Base-by-base conservation (phyloP, 1,140 invertebrate species). In the Luehdorfia chinensis region DNA sequence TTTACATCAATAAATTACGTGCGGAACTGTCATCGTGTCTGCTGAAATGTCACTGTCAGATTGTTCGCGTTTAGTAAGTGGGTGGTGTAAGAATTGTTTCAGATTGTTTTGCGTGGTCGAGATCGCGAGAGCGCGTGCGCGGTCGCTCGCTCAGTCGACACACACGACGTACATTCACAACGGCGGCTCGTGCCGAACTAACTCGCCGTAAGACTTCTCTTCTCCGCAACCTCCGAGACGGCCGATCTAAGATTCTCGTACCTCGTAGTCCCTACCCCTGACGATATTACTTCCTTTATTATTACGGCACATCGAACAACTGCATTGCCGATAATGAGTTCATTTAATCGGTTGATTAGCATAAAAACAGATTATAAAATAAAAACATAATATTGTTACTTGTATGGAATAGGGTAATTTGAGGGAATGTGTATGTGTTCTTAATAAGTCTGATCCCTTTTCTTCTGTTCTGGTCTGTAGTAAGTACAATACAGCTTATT, bases 121-220 rank as follows among this genome's bases (percentile, higher is more conserved):
- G 90, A 91, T 80, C 94, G 93, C 59, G 95, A 83, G 56, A 90
- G 88, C 59, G 96, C 89, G 80, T 95, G 59, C 90, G 89, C 59
- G 96, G 84, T 75, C 93, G 34, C 66, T 64, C 23, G 48, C 34
- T 11, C 12, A 47, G 48, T 14, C 70, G 64, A 15, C 50, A 18
- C 47, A 59, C 70, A 45, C 57, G 73, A 87, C 59, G 83, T 79
- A 57, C 89, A 88, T 25, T 95, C 88, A 62, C 88, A 88, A 59
- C 94, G 93, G 85, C 95, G 93, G 57, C 89, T 91, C 65, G 93
- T 91, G 61, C 95, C 84, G 53, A 90, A 89, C 60, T 96, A 87
- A 68, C 93, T 89, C 12, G 88, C n/a, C 72, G 66, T 91, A 90
- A 62, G 91, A 1, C 81, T 68, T 68, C 91, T 68, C 66, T 91